Evolutionary conservation across 2,888 invertebrate species (phyloP).

Genomic region (Dinocampus coccinellae): DNA sequence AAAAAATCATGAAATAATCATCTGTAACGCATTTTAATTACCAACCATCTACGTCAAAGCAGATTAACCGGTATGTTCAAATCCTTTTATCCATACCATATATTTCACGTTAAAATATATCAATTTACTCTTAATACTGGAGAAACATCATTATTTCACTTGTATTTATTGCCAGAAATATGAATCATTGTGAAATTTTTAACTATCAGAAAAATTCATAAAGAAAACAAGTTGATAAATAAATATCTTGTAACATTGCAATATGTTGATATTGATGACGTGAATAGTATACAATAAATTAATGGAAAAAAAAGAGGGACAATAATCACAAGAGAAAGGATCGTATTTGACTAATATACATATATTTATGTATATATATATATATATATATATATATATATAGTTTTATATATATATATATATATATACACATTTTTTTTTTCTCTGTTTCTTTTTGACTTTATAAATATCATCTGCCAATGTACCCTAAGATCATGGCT

Average conservation of each 20-base stretch:
- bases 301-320: background rate
- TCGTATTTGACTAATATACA: background rate
- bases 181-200: background rate
- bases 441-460: background rate
- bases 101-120: background rate
- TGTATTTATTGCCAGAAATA: background rate
- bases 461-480: background rate
- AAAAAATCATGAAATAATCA: conserved; percentile 14
- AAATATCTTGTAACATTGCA: background rate
- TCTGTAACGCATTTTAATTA: background rate
- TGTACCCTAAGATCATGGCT: conserved; percentile 35
- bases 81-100: background rate
- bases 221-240: no score
- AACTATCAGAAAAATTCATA: background rate
- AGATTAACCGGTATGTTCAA: conserved; percentile 13
- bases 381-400: no score
- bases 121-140: background rate
- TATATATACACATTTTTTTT: no score
- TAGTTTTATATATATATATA: no score
- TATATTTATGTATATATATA: no score
- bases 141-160: background rate
- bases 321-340: background rate
- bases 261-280: background rate
- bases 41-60: background rate
- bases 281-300: background rate